phyloP scores from a whole-genome alignment of 2,888 invertebrate genomes.

The Epicampocera succincta region DNA sequence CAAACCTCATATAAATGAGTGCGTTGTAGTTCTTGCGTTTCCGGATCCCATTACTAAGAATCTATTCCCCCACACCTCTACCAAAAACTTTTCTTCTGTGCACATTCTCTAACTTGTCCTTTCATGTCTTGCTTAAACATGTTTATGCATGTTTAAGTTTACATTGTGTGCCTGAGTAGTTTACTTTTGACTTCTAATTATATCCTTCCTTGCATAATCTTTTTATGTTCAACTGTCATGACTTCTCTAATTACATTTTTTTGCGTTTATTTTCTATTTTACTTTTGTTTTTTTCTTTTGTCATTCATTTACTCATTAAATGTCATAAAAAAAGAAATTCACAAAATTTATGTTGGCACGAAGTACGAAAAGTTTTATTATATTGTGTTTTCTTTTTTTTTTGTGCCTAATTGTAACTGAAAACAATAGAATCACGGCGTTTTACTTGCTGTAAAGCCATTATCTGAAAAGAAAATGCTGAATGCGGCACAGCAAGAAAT shows the following conservation, averaged over 20 bases:
- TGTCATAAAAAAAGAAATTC: constrained; percentile 19
- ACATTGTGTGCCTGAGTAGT: background rate
- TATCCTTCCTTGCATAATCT: constrained; percentile 48
- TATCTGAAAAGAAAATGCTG: constrained; percentile 5
- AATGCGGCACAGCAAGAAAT: background rate
- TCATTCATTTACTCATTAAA: constrained; percentile 30
- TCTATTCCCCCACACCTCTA: too few species aligned
- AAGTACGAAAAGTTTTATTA: constrained; percentile 20
- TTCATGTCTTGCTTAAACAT: background rate
- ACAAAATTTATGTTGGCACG: constrained; percentile 3
- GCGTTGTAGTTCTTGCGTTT: too few species aligned
- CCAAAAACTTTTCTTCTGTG: too few species aligned
- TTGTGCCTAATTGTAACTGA: constrained; percentile 20
- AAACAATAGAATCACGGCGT: constrained; percentile 18
- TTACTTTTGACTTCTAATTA: constrained; percentile 41
- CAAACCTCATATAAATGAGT: too few species aligned
- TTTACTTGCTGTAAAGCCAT: constrained; percentile 22
- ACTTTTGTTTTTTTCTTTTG: background rate
- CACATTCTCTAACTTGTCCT: background rate
- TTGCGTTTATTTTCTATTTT: background rate
- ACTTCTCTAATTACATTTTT: constrained; percentile 44
- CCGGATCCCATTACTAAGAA: too few species aligned
- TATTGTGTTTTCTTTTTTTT: background rate
- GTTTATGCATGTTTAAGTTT: constrained; percentile 3
- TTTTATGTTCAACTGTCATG: constrained; percentile 51